Base-by-base conservation (phyloP, 2,888 invertebrate genomes). In the Tethea ocularis region DNA sequence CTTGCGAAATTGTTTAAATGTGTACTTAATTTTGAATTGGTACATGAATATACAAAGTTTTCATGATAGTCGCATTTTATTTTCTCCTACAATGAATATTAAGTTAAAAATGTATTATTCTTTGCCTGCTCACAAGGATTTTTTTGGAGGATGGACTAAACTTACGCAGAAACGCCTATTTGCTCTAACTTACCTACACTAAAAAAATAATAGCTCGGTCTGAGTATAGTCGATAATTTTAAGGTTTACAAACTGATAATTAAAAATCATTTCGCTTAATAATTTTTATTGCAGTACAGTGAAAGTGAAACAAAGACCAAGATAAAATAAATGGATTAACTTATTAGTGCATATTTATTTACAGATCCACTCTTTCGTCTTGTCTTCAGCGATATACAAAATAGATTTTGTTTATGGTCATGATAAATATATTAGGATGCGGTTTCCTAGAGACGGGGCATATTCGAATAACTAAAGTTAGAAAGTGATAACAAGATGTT, bases 11-110 rank as follows among this genome's bases (percentile, higher is more conserved):
- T 29, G 33, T 54, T 54, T 17, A 33, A 54, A 46, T 67, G 61
- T 64, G 62, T 66, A 57, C 62, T 64, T 46, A 66, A 70, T 69
- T 71, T 75, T 67, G 72, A 72, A 73, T 76, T 80, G 71, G 64
- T 46, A 46, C 41, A 64, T 78, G 80, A 87, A 82, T 89, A 89
- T 89, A 89, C 88, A 87, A 85, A 75, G 84, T 88, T 88, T 88
- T 85, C 77, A 83, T 74, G 70, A 76, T 56, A 33, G 10, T 51
- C 52, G 22, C 11, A 54, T 69, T 62, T 72, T 72, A 67, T 69
- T 72, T 67, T 29, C 6, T 5, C 29, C 8, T 29, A 29, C 6
- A 29, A 29, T 2, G 7, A 8, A 29, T 29, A 29, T n/a, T n/a
- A n/a, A n/a, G n/a, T n/a, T n/a, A n/a, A n/a, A n/a, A n/a, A n/a